A percentile compares a stretch with the other conserved stretches of the same genome.
Conservation (phyloP, 2,888 invertebrate genomes). For the Stenchaetothrips biformis region DNA sequence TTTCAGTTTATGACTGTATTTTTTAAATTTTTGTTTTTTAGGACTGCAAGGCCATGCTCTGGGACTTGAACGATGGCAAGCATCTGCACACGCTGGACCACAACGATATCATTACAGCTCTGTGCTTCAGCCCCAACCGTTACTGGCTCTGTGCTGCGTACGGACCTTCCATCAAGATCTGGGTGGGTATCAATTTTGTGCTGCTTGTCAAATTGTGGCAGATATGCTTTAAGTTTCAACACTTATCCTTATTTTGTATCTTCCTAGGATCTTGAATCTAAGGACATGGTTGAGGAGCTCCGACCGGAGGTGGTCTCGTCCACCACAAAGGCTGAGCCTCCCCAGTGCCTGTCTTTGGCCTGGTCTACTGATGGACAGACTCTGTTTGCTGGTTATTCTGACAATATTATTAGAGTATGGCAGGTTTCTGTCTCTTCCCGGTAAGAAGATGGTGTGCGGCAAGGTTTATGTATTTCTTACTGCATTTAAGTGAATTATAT, state of each 20-base stretch:
- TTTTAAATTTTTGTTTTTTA: too few relatives aligned
- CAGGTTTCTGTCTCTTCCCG: slow-evolving; percentile 87
- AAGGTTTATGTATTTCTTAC: neutral
- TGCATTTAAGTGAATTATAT: slow-evolving; percentile 3
- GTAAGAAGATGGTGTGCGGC: slow-evolving; percentile 43
- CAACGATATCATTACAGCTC: slow-evolving; percentile 94
- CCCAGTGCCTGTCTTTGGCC: slow-evolving; percentile 92
- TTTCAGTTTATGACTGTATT: too few relatives aligned
- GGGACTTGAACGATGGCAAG: slow-evolving; percentile 99
- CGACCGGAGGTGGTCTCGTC: slow-evolving; percentile 86
- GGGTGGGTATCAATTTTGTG: slow-evolving; percentile 56
- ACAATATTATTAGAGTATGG: slow-evolving; percentile 97
- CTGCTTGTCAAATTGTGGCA: slow-evolving; percentile 16
- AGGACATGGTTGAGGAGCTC: slow-evolving; percentile 98
- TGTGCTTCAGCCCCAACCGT: slow-evolving; percentile 98
- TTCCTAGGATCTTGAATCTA: slow-evolving; percentile 90
- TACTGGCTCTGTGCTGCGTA: slow-evolving; percentile 99
- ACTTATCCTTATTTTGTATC: slow-evolving; percentile 28
- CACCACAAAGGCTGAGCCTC: slow-evolving; percentile 81
- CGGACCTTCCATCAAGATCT: slow-evolving; percentile 96
- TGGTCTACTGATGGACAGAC: slow-evolving; percentile 99
- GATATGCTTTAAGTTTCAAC: neutral
- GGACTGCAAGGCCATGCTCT: slow-evolving; percentile 98
- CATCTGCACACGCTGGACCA: slow-evolving; percentile 98
- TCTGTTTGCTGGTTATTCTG: slow-evolving; percentile 97